These are phyloP conservation scores for Notothenia coriiceps DNA, from an alignment of 2,113 vertebrate genomes.

Conservation along the genomic window DNA sequence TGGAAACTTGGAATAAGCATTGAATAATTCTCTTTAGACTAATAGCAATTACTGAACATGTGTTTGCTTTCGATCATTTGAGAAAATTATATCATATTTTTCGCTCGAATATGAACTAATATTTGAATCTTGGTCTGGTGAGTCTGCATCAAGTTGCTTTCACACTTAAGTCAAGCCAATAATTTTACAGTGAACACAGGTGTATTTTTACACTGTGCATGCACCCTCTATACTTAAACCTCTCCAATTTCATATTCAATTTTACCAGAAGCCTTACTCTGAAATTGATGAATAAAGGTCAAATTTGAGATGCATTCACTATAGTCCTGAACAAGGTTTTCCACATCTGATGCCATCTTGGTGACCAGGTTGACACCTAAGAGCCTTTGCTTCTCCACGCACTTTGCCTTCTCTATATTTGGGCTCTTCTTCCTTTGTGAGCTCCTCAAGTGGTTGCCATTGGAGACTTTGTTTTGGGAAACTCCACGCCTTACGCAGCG, in stretches of 20 bases:
- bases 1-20: not conserved
- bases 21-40: not conserved
- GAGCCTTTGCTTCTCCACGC: not conserved
- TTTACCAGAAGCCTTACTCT: too few relatives aligned
- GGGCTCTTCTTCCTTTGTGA: conserved; percentile 42
- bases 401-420: conserved; percentile 58
- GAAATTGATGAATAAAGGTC: too few relatives aligned
- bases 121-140: too few relatives aligned
- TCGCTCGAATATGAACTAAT: too few relatives aligned
- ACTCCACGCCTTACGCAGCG: conserved; percentile 60
- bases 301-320: not conserved
- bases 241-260: not conserved
- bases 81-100: too few relatives aligned
- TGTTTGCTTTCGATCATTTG: not conserved
- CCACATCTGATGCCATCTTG: not conserved
- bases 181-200: not conserved
- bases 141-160: not conserved
- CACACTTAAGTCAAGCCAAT: not conserved
- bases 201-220: not conserved
- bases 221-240: not conserved
- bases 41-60: not conserved
- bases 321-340: not conserved
- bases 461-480: conserved; percentile 77
- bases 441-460: conserved; percentile 65
- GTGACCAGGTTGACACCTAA: too few relatives aligned